These are phyloP conservation scores for Microcebus murinus DNA, from an alignment of 2,113 vertebrate genomes.

Conservation along the genomic window DNA sequence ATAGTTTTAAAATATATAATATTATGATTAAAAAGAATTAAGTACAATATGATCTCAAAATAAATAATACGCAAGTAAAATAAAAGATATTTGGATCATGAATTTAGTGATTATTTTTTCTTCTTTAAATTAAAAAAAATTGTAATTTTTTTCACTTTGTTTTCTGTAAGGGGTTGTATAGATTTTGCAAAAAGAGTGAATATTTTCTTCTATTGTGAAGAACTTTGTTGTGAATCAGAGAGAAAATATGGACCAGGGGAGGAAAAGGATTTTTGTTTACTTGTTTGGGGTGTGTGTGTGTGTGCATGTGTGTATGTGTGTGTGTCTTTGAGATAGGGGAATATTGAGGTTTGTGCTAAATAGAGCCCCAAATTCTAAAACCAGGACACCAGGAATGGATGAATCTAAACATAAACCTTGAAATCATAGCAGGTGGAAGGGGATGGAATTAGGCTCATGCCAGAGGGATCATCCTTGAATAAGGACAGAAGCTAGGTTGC, in stretches of 20 bases:
- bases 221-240: background rate
- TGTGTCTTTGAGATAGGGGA: background rate
- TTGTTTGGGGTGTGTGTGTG: background rate
- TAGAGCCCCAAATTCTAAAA: background rate
- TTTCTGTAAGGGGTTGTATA: background rate
- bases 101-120: background rate
- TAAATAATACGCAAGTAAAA: background rate
- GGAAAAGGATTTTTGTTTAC: background rate
- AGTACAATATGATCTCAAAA: background rate
- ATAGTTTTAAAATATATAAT: background rate
- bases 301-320: background rate
- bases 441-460: background rate
- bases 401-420: background rate
- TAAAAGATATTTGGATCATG: background rate
- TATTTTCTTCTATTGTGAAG: background rate
- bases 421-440: background rate
- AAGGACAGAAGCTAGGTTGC: background rate
- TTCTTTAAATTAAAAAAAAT: background rate
- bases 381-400: background rate
- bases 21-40: background rate
- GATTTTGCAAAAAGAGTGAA: background rate
- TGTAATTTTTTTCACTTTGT: background rate
- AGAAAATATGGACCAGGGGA: background rate
- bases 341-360: background rate
- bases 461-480: background rate